These are phyloP conservation scores for Hassar affinis DNA, from an alignment of 2,113 vertebrate species.

Conservation along the genomic window DNA sequence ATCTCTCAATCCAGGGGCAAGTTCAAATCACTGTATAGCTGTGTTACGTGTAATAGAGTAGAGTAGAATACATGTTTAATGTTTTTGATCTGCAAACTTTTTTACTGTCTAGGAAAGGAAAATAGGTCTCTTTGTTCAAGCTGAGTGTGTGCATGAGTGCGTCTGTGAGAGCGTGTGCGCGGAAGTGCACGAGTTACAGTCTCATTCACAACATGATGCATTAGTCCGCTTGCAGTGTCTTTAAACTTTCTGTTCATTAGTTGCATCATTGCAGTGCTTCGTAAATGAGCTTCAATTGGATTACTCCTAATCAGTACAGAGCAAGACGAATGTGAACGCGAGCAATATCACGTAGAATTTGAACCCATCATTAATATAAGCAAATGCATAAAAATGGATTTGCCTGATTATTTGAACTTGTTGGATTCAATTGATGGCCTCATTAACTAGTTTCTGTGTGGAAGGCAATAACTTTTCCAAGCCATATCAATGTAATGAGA, in stretches of 20 bases:
- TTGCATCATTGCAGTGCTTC: constrained; percentile 34
- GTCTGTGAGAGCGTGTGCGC: not conserved
- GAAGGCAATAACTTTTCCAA: constrained; percentile 11
- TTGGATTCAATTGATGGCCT: constrained; percentile 25
- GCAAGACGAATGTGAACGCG: constrained; percentile 38
- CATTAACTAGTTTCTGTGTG: constrained; percentile 31
- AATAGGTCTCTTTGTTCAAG: not conserved
- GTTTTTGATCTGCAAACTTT: not conserved
- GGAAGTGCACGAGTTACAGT: not conserved
- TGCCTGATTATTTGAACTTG: constrained; percentile 29
- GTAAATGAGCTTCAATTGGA: constrained; percentile 43
- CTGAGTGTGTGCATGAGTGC: not conserved
- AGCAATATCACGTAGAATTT: constrained; percentile 27
- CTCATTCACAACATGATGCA: constrained; percentile 4
- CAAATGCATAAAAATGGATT: constrained; percentile 46
- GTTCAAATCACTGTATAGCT: not conserved
- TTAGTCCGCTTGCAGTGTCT: constrained; percentile 17
- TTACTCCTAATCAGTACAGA: constrained; percentile 42
- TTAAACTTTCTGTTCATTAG: constrained; percentile 43
- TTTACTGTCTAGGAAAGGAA: not conserved
- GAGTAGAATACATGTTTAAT: not conserved
- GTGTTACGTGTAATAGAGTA: not conserved
- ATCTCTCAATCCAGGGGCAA: not conserved
- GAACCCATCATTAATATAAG: constrained; percentile 29
- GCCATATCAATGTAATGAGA: constrained; percentile 31